Evolutionary conservation across 2,797 vertebrate genomes (phyloP).

Genomic region (Anableps anableps): DNA sequence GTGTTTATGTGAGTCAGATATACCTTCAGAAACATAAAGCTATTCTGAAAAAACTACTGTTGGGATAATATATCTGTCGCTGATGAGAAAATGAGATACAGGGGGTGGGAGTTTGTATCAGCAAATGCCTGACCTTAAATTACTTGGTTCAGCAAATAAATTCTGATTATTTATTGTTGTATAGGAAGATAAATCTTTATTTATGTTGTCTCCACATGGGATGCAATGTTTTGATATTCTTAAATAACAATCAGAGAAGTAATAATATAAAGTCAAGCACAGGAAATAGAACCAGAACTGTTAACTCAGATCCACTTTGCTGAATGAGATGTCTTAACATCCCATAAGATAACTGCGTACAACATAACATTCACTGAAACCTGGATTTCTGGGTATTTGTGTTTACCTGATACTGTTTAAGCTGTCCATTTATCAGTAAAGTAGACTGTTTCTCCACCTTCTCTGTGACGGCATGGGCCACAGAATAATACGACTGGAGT

Average conservation of each 20-base stretch:
- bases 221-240: background rate
- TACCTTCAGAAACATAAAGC: background rate
- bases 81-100: background rate
- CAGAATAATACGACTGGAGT: conserved; percentile 94
- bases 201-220: background rate
- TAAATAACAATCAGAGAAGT: background rate
- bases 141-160: background rate
- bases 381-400: background rate
- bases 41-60: background rate
- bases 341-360: background rate
- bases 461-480: conserved; percentile 96
- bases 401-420: conserved; percentile 96
- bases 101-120: background rate
- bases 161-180: background rate
- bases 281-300: background rate
- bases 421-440: conserved; percentile 93
- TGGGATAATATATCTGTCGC: background rate
- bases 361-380: background rate
- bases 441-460: conserved; percentile 93
- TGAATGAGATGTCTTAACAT: background rate
- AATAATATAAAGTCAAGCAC: background rate
- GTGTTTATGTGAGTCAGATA: background rate
- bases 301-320: background rate
- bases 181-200: background rate
- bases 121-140: background rate